These are phyloP conservation scores for Lampropteryx suffumata DNA, from an alignment of 2,888 invertebrate species.

Conservation along the genomic window DNA sequence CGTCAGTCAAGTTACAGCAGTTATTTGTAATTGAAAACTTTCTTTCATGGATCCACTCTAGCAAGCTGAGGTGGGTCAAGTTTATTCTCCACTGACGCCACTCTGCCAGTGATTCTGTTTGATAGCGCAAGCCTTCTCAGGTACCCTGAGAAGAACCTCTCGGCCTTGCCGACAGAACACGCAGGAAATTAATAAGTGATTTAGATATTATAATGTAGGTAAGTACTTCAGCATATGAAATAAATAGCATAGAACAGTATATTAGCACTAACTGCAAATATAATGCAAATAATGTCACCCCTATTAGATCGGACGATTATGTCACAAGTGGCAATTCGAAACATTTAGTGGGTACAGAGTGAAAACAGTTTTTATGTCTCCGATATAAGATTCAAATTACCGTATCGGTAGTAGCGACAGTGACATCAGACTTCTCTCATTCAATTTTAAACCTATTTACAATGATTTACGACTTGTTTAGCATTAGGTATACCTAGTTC, in stretches of 20 bases:
- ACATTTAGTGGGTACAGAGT: slow-evolving; percentile 45
- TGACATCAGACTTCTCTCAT: slow-evolving; percentile 1
- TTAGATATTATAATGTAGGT: too few species aligned
- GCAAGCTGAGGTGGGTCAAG: too few species aligned
- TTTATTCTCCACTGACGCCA: too few species aligned
- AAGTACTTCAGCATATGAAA: slow-evolving; percentile 28
- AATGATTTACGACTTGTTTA: neutral
- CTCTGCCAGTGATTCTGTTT: too few species aligned
- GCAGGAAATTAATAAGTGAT: too few species aligned
- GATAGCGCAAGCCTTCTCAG: too few species aligned
- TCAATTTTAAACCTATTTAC: slow-evolving; percentile 13
- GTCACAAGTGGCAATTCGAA: slow-evolving; percentile 64
- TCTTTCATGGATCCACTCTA: too few species aligned
- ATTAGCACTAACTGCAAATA: slow-evolving; percentile 60
- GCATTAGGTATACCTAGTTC: neutral
- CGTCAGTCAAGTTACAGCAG: too few species aligned
- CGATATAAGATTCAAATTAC: slow-evolving; percentile 11
- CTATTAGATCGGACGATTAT: slow-evolving; percentile 53
- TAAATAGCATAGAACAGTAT: slow-evolving; percentile 25
- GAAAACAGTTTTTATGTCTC: slow-evolving; percentile 28
- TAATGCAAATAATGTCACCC: slow-evolving; percentile 63
- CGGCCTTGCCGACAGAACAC: too few species aligned
- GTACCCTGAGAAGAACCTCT: too few species aligned
- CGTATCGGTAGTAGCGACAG: neutral
- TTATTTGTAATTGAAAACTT: too few species aligned